Evolutionary conservation across 2,113 vertebrate genomes (phyloP).

Genomic region (Emydura subglobosa): DNA sequence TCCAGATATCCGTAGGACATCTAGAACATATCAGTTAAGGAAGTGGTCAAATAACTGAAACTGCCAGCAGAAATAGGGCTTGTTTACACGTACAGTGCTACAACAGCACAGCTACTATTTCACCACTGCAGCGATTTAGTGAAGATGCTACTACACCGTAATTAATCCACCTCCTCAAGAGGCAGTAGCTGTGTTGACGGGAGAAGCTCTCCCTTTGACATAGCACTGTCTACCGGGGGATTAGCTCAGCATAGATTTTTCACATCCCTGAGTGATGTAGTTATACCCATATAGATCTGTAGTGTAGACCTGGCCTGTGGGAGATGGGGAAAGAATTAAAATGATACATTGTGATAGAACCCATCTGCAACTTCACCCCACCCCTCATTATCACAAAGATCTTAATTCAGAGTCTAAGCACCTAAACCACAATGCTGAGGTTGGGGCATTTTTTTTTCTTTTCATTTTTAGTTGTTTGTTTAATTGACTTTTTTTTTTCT

Average conservation of each 20-base stretch:
- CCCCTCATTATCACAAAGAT: not conserved
- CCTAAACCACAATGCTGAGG: not conserved
- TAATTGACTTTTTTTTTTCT: not conserved
- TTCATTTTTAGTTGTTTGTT: not conserved
- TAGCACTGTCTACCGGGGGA: not conserved
- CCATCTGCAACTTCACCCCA: not conserved
- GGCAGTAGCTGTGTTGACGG: not conserved
- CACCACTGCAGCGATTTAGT: not conserved
- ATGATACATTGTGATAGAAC: not conserved
- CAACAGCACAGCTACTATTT: not conserved
- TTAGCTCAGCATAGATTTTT: not conserved
- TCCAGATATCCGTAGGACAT: not conserved
- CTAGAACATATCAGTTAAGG: accelerated
- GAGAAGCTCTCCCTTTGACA: not conserved
- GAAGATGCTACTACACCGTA: not conserved
- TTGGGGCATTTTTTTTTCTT: not conserved
- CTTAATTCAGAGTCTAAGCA: not conserved
- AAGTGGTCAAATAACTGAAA: not conserved
- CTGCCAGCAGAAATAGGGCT: not conserved
- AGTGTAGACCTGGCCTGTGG: not conserved
- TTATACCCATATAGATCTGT: not conserved
- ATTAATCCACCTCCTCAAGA: not conserved
- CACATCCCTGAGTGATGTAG: not conserved
- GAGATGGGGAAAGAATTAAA: not conserved
- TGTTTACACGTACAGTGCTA: not conserved